phyloP scores from a whole-genome alignment of 2,113 vertebrate species.

The Columba livia region DNA sequence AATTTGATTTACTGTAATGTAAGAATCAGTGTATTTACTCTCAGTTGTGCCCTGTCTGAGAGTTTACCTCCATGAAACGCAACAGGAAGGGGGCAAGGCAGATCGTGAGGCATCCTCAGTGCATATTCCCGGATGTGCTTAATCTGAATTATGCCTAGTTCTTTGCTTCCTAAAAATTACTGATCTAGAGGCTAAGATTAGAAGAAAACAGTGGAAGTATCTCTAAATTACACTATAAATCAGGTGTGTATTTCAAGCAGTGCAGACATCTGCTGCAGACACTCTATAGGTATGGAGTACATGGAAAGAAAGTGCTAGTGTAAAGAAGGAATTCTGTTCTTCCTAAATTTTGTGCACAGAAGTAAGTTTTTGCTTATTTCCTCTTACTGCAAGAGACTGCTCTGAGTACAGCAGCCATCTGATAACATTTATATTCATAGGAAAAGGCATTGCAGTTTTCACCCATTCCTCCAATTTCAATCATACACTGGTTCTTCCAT shows the following conservation, averaged over 20 bases:
- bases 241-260: neutral
- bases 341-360: neutral
- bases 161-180: neutral
- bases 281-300: neutral
- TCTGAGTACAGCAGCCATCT: neutral
- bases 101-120: neutral
- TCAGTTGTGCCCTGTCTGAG: neutral
- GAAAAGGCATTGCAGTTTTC: conserved; percentile 20
- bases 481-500: neutral
- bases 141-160: neutral
- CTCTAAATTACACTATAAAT: neutral
- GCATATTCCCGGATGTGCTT: fast-evolving
- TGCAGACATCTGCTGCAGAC: neutral
- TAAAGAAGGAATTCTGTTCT: neutral
- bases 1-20: neutral
- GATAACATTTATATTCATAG: conserved; percentile 44
- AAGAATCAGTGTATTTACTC: neutral
- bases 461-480: neutral
- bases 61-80: neutral
- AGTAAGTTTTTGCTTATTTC: neutral
- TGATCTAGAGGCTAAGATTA: neutral
- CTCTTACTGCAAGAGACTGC: neutral
- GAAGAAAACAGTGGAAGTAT: neutral
- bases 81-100: neutral
- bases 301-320: neutral